Base-by-base conservation (phyloP, 2,113 vertebrate genomes). In the Trichechus manatus region DNA sequence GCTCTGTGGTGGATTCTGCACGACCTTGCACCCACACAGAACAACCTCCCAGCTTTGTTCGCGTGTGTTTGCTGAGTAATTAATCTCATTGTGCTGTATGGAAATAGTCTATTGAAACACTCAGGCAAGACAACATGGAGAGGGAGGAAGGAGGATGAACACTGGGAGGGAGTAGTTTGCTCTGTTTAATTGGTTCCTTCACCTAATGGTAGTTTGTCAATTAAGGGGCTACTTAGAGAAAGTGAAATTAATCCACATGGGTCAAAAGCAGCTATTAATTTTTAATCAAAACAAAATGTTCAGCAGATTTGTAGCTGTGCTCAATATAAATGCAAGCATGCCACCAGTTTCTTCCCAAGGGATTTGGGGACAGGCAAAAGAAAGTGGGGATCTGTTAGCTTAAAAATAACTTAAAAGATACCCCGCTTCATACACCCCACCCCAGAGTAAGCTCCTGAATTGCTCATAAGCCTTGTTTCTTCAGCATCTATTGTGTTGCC, bases 241-340 rank as follows among this genome's bases (percentile, higher is more conserved):
- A 98, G 98, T 97, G 98, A 98, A 98, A 98, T 98, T 98, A 98
- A 99, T 99, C 98, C 98, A 98, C 98, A 96, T 98, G 98, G 98
- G 98, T 98, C 98, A 99, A 98, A 98, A 98, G 98, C 97, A 98
- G 98, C 98, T 99, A 99, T 99, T 99, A 99, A 99, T 99, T 99
- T 98, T 98, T 99, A 99, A 99, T 99, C 98, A 98, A 98, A 99
- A 98, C 98, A 98, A 98, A 98, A 97, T 97, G 98, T 98, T 98
- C 95, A 42, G 97, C 98, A 98, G 92, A 98, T 98, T 97, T 98
- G 97, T 97, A 98, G 96, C 97, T 97, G 93, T 98, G 96, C 97
- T 98, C 97, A 93, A 95, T 98, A 97, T 97, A 98, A 97, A 98
- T 93, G 90, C 88, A 97, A 92, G 95, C 50, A 74, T 39, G 39